These are phyloP conservation scores for Rhyzopertha dominica DNA, from an alignment of 1,140 invertebrate species.

Conservation along the genomic window DNA sequence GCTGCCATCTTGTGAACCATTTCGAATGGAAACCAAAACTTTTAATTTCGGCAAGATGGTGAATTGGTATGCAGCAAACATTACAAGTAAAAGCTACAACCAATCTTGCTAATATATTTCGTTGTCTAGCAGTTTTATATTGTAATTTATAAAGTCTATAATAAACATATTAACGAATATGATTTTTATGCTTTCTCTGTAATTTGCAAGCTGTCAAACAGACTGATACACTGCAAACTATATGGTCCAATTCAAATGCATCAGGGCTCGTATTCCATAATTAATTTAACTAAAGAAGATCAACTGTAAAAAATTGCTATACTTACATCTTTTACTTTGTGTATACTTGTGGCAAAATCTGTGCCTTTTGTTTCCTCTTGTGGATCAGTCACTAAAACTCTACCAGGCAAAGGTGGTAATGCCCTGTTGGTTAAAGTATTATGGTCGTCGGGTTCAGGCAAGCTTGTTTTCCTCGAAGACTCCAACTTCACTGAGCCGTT, in stretches of 20 bases:
- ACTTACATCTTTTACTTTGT: slow-evolving; percentile 91
- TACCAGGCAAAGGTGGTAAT: slow-evolving; percentile 70
- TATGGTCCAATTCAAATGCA: neutral
- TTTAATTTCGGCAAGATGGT: too few relatives aligned
- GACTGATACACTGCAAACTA: neutral
- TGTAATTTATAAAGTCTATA: too few relatives aligned
- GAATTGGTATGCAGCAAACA: too few relatives aligned
- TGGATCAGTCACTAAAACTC: slow-evolving; percentile 43
- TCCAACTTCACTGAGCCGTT: slow-evolving; percentile 29
- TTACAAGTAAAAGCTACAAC: too few relatives aligned
- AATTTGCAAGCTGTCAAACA: neutral
- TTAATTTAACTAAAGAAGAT: too few relatives aligned
- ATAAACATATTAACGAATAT: too few relatives aligned
- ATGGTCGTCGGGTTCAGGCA: slow-evolving; percentile 26
- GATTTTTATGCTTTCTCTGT: neutral
- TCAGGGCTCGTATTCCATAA: neutral
- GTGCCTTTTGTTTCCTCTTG: slow-evolving; percentile 50
- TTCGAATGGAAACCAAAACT: too few relatives aligned
- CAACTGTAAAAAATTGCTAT: too few relatives aligned
- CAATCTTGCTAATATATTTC: too few relatives aligned
- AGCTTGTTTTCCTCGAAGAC: slow-evolving; percentile 22
- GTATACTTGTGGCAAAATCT: slow-evolving; percentile 87
- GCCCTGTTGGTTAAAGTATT: slow-evolving; percentile 60
- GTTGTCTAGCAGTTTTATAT: too few relatives aligned
- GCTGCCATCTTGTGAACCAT: too few relatives aligned